These are phyloP conservation scores for Oligia latruncula DNA, from an alignment of 2,888 invertebrate species.

Conservation along the genomic window DNA sequence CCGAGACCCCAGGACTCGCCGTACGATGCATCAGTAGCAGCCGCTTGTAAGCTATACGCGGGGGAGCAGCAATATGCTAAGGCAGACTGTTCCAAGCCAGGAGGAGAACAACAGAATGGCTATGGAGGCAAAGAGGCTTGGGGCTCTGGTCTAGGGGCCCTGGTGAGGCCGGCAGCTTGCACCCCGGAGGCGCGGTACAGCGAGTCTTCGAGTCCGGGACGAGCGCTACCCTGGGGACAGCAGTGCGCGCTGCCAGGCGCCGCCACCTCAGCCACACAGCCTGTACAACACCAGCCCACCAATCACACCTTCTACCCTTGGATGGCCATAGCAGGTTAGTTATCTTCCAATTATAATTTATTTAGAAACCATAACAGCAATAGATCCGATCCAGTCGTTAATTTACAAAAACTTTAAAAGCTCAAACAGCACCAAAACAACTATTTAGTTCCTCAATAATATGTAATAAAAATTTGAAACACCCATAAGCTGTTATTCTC, in stretches of 20 bases:
- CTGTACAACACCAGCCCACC: conserved; percentile 96
- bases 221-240: conserved; percentile 95
- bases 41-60: conserved; percentile 95
- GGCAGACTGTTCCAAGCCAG: conserved; percentile 94
- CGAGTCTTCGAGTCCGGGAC: conserved; percentile 95
- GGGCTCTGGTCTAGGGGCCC: conserved; percentile 92
- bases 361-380: conserved; percentile 38
- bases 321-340: conserved; percentile 99
- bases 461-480: conserved; percentile 70
- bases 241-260: conserved; percentile 96
- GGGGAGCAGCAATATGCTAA: conserved; percentile 93
- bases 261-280: conserved; percentile 94
- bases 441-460: conserved; percentile 70
- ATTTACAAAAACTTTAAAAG: conserved; percentile 49
- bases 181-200: conserved; percentile 97
- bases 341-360: conserved; percentile 35
- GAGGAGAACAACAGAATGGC: conserved; percentile 91
- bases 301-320: conserved; percentile 99
- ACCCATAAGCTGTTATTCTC: conserved; percentile 57
- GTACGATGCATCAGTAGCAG: conserved; percentile 97
- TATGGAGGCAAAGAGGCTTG: conserved; percentile 93
- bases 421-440: conserved; percentile 55
- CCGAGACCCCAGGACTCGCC: conserved; percentile 97
- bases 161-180: conserved; percentile 96
- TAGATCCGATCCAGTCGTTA: conserved; percentile 48